Conservation (phyloP, 2,113 vertebrate species). For the Rhabdomys dilectus region DNA sequence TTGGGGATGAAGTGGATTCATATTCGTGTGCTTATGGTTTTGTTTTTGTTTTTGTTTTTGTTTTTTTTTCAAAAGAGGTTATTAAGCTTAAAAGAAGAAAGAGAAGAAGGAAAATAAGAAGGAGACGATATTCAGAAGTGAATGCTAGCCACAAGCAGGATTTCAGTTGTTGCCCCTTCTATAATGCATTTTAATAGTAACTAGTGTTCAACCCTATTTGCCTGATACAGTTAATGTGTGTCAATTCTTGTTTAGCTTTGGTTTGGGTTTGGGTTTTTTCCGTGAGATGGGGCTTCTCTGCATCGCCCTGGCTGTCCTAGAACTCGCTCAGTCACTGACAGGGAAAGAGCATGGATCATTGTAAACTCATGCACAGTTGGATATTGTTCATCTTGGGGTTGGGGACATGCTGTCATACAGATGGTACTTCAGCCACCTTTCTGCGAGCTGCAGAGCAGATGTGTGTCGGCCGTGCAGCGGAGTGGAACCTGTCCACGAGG, state of each 20-base stretch:
- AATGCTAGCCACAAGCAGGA: neutral
- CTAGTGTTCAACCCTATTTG: neutral
- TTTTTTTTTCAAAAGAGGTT: neutral
- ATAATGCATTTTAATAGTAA: neutral
- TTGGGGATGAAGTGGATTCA: neutral
- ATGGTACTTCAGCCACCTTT: neutral
- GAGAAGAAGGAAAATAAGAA: too few relatives aligned
- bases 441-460: neutral
- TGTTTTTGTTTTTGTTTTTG: too few relatives aligned
- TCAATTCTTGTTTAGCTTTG: neutral
- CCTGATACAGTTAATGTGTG: neutral
- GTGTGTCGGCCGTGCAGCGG: neutral
- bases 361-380: constrained; percentile 27
- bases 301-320: neutral
- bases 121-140: neutral
- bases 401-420: neutral
- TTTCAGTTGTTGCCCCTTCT: constrained; percentile 3
- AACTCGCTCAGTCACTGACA: neutral
- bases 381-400: neutral
- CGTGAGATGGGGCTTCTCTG: neutral
- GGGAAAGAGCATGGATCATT: neutral
- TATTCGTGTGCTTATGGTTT: constrained; percentile 28
- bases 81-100: neutral
- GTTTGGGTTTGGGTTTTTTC: neutral
- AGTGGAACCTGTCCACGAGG: neutral